phyloP scores from a whole-genome alignment of 2,113 vertebrate genomes.

The Sylvilagus bachmani region DNA sequence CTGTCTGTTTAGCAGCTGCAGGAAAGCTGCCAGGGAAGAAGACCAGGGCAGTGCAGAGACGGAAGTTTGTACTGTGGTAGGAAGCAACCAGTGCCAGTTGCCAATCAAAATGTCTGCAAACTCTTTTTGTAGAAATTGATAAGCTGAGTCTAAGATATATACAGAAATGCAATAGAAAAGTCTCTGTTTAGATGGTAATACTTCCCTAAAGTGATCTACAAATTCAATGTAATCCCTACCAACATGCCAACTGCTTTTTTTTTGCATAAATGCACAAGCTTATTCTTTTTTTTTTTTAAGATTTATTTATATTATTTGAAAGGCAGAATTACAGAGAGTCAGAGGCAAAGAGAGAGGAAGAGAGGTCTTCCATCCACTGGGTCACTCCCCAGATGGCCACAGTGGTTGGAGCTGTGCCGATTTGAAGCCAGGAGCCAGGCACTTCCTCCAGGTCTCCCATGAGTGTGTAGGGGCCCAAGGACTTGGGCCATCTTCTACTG shows the following conservation, averaged over 20 bases:
- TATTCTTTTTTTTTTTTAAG: background rate
- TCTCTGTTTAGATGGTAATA: background rate
- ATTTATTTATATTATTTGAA: no score
- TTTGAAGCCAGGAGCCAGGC: no score
- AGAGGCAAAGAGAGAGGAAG: background rate
- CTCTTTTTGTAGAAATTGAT: background rate
- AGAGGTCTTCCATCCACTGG: no score
- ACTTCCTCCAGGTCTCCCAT: no score
- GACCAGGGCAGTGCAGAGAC: background rate
- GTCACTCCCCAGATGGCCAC: no score
- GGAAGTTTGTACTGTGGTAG: background rate
- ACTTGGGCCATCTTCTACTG: no score
- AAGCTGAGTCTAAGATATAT: constrained; percentile 6
- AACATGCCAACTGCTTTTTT: background rate
- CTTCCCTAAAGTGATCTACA: background rate
- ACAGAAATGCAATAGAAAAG: background rate
- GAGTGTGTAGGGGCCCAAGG: no score
- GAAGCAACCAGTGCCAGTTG: background rate
- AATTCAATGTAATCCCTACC: background rate
- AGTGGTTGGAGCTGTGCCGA: no score
- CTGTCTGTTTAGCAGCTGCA: background rate
- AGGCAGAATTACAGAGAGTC: background rate
- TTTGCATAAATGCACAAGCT: background rate
- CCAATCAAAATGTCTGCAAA: background rate
- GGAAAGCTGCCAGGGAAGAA: background rate